Base-by-base conservation (phyloP, 1,140 invertebrate species). In the Aphaenogaster floridana region DNA sequence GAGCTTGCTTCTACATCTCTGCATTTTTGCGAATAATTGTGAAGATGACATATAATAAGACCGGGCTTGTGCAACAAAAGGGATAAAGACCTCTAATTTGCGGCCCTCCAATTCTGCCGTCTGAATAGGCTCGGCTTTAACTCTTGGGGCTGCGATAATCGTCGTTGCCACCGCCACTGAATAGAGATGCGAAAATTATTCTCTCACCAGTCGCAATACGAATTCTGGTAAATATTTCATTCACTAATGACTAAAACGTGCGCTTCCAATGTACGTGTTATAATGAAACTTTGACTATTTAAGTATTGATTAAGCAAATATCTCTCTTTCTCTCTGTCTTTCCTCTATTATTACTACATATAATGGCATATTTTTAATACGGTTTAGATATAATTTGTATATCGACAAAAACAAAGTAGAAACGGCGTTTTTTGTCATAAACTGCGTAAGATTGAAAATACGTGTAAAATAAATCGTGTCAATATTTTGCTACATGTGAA, bases 11-110 rank as follows among this genome's bases (percentile, higher is more conserved):
- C 64, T 34, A 17, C 52, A 36, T 36, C 59, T 28, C 52, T 72
- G 15, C 28, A 83, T 61, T 36, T 74, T 50, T 15, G 13, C 7
- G 15, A 21, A 61, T 39, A 34, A 13, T 68, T 3, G 52, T 36
- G 61, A 86, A 64, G 52, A 39, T 39, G 17, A 59, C 28, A 61
- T 78, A 72, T 48, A 57, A 71, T 66, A 84, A 72, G 64, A 54
- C 76, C 52, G 36, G 42, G 83, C 13, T 6, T 48, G 52, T 48
- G 52, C 48, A 74, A 93, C 91, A 93, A 93, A 92, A 89, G 90
- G 79, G 57, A 88, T 80, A 88, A 83, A 90, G 89, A 86, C 77
- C 76, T 85, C 68, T 88, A 93, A 91, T 92, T 93, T 90, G 89
- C 80, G 78, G 69, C 88, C 86, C 72, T 81, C 85, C 78, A 84